Conservation (phyloP, 2,797 vertebrate species). For the Mycteria americana region DNA sequence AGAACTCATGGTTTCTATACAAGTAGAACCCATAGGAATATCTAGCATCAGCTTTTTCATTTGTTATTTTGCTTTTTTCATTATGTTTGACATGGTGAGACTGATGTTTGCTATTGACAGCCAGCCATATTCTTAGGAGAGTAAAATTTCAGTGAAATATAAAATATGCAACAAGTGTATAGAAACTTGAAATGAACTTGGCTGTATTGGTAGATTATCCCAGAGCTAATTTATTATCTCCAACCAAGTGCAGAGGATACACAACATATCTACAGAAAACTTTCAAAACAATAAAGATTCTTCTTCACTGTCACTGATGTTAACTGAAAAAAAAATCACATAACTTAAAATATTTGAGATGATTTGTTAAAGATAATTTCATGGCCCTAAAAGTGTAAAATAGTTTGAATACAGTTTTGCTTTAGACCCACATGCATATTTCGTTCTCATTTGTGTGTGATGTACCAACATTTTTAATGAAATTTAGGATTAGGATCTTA, state of each 20-base stretch:
- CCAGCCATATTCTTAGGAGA: neutral
- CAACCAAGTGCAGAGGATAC: neutral
- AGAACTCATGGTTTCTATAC: neutral
- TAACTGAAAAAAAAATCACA: neutral
- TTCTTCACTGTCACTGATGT: neutral
- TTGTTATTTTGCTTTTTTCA: neutral
- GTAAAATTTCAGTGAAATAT: neutral
- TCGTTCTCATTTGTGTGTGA: neutral
- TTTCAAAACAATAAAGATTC: neutral
- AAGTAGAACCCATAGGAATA: neutral
- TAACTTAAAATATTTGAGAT: neutral
- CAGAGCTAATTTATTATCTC: neutral
- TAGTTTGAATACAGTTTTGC: neutral
- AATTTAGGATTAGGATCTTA: neutral
- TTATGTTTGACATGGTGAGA: neutral
- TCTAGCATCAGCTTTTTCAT: neutral
- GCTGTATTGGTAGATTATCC: neutral
- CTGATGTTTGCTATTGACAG: neutral
- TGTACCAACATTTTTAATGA: neutral
- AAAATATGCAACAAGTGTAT: neutral
- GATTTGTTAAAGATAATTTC: neutral
- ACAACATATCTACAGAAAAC: neutral
- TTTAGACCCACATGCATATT: neutral
- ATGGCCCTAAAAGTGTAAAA: neutral
- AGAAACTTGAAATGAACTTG: neutral